Percentiles rank a stretch among this genome's conserved stretches.
These are phyloP conservation scores for Timema podura DNA, from an alignment of 2,888 invertebrate genomes.

Conservation along the genomic window DNA sequence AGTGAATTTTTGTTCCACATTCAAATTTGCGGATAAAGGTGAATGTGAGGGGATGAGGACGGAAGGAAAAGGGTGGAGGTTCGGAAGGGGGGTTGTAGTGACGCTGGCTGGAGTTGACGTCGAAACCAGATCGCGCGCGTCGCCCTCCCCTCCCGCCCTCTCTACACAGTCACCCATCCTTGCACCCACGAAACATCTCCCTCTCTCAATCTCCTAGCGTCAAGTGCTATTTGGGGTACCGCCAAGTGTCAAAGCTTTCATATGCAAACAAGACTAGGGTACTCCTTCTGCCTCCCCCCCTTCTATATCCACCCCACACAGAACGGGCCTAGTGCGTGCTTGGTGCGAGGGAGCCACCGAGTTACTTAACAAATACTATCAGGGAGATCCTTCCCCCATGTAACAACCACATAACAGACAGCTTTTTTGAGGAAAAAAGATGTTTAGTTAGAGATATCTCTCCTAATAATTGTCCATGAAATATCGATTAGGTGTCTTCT, in stretches of 20 bases:
- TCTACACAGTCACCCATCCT: neutral
- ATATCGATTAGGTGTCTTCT: no score
- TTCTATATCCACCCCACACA: neutral
- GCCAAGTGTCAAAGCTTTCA: constrained; percentile 25
- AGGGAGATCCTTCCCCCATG: no score
- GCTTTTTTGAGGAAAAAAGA: no score
- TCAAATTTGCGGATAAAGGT: no score
- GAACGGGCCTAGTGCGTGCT: neutral
- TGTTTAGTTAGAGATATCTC: no score
- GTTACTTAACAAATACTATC: constrained; percentile 4
- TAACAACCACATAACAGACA: no score
- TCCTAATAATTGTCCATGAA: no score
- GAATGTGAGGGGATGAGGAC: no score
- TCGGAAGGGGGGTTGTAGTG: neutral
- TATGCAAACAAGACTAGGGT: constrained; percentile 21
- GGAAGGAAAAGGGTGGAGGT: no score
- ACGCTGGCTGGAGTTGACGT: constrained; percentile 25
- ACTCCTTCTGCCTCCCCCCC: neutral
- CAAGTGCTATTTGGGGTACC: constrained; percentile 24
- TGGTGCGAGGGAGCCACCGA: neutral
- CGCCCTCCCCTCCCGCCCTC: neutral
- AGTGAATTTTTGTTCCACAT: no score
- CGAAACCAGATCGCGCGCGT: constrained; percentile 22
- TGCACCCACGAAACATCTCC: neutral
- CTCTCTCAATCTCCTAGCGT: constrained; percentile 18